These are phyloP conservation scores for Cinclus mexicanus DNA, from an alignment of 2,113 vertebrate genomes.

Conservation along the genomic window DNA sequence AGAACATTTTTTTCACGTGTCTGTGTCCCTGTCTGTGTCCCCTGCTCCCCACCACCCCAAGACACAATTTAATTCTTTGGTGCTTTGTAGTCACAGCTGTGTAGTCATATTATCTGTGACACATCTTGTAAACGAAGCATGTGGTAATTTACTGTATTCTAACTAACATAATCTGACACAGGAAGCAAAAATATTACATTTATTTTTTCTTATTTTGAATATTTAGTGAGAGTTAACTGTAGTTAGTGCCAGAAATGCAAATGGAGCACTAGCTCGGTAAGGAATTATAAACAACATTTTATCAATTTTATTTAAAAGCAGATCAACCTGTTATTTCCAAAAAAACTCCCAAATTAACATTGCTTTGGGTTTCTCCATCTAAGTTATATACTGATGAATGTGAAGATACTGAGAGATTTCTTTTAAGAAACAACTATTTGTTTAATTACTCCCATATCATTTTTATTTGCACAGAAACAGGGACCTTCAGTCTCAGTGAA, in stretches of 20 bases:
- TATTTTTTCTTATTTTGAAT: not conserved
- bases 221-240: not conserved
- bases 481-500: not conserved
- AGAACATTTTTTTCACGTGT: not conserved
- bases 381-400: not conserved
- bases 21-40: accelerated
- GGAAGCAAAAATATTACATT: not conserved
- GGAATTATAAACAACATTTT: not conserved
- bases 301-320: not conserved
- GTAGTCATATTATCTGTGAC: not conserved
- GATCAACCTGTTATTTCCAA: not conserved
- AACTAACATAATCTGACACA: not conserved
- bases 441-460: not conserved
- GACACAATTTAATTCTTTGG: not conserved
- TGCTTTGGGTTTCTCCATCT: not conserved
- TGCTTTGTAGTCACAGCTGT: not conserved
- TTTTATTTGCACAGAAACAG: not conserved
- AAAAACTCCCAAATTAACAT: not conserved
- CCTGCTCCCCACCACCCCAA: not conserved
- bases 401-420: not conserved
- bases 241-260: not conserved
- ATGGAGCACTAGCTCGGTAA: not conserved
- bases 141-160: not conserved
- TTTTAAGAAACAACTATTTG: not conserved
- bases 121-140: not conserved